Base-by-base conservation (phyloP, 2,888 invertebrate genomes). In the Cryptocephalus primarius region DNA sequence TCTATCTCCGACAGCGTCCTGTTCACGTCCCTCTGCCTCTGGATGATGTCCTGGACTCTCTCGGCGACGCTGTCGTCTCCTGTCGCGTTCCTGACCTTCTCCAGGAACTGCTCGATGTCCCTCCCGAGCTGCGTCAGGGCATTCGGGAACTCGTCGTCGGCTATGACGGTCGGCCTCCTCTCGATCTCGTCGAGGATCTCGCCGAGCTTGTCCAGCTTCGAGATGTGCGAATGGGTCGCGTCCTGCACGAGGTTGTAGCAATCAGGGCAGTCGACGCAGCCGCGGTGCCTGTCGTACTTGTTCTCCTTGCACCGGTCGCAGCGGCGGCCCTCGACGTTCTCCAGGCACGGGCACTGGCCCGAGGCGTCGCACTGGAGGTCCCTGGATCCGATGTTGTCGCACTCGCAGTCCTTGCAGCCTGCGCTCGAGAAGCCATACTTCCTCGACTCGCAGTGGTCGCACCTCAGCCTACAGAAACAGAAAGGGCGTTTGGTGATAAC, bases 281-380 rank as follows among this genome's bases (percentile, higher is more conserved):
- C 94, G 48, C 85, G 83, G 52, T 92, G 88, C 22, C 94, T 80
- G 65, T 95, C 88, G 63, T 84, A 85, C 66, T 94, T 96, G 68
- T 99, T 99, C 68, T 99, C 97, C 72, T 92, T 90, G 68, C 99
- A 99, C 40, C 92, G 82, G 69, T 99, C 93, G 68, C 99, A 99
- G 12, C 84, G 80, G 22, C 89, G 75, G 1, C 97, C 97, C 69
- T 95, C 96, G 0, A 99, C 94, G 65, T 91, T 90, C 45, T 87
- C 84, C 52, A 87, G 78, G 59, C 84, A 84, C 22, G 84, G 85
- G 72, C 99, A 96, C 67, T 93, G 93, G 0, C 94, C 94, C 32
- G 69, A 75, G 44, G 83, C 77, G 55, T 88, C 85, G 63, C 99
- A 99, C 68, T 96, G 95, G 55, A 87, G 78, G 60, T 86, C 83